phyloP scores from a whole-genome alignment of 2,113 vertebrate species.

The Cryptoleucopteryx plumbea region DNA sequence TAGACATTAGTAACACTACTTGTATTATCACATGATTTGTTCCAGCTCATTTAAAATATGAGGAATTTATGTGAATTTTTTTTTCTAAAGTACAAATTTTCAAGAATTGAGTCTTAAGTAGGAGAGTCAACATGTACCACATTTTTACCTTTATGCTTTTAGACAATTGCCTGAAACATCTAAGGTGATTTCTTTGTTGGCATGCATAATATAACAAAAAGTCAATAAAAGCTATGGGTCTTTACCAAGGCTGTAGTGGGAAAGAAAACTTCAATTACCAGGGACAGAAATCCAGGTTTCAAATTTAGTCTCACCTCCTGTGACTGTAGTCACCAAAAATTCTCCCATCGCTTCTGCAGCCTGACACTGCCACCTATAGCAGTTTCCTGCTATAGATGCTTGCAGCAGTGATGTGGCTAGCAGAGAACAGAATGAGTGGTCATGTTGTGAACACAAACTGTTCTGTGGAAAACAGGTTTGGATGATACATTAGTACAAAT shows the following conservation, averaged over 20 bases:
- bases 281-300: neutral
- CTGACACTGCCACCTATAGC: conserved; percentile 22
- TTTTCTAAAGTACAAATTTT: neutral
- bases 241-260: neutral
- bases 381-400: neutral
- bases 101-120: neutral
- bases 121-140: neutral
- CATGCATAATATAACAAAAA: neutral
- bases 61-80: neutral
- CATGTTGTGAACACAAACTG: neutral
- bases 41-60: neutral
- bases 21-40: neutral
- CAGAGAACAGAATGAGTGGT: neutral
- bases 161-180: neutral
- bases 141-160: neutral
- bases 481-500: neutral
- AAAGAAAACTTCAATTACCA: neutral
- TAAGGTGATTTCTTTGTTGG: neutral
- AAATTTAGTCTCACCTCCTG: neutral
- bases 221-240: neutral
- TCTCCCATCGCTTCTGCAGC: neutral
- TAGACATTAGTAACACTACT: neutral
- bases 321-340: neutral
- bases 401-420: neutral
- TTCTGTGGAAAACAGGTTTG: neutral